Percentiles rank a stretch among this genome's conserved stretches.
Evolutionary conservation across 2,888 invertebrate species (phyloP).

Genomic region (Neoaliturus tenellus): DNA sequence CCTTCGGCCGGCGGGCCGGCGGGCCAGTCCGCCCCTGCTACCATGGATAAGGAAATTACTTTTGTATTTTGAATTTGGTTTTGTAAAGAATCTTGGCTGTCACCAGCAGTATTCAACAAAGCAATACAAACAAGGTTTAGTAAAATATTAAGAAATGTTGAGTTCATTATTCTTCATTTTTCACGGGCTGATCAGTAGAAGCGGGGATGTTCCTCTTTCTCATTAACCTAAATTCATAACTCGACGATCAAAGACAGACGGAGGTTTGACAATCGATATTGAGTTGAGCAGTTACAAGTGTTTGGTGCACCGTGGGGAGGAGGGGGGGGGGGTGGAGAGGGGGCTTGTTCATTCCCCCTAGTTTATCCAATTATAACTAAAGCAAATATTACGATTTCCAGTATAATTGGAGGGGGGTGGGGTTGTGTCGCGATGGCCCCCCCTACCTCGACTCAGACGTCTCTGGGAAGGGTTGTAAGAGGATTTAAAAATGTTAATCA

Average conservation of each 20-base stretch:
- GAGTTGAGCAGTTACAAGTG: neutral
- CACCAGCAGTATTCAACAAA: too few species aligned
- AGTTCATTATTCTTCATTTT: too few species aligned
- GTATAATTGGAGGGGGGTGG: slow-evolving; percentile 30
- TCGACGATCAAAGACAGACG: neutral
- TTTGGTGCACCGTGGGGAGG: neutral
- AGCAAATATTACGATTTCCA: slow-evolving; percentile 52
- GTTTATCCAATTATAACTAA: slow-evolving; percentile 52
- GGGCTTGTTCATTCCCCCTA: slow-evolving; percentile 1
- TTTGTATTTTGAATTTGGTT: too few species aligned
- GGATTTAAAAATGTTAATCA: neutral
- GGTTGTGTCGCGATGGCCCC: neutral
- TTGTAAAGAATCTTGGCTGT: too few species aligned
- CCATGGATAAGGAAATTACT: too few species aligned
- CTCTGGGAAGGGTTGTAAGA: neutral
- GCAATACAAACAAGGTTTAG: too few species aligned
- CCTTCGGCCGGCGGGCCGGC: too few species aligned
- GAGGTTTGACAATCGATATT: slow-evolving; percentile 23
- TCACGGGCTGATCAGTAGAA: too few species aligned
- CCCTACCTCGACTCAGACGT: neutral
- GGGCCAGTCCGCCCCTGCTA: too few species aligned
- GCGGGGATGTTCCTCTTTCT: too few species aligned
- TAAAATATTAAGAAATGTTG: too few species aligned
- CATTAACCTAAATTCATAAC: neutral
- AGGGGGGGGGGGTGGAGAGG: neutral